These are phyloP conservation scores for Atethmia centrago DNA, from an alignment of 2,888 invertebrate species.

Conservation along the genomic window DNA sequence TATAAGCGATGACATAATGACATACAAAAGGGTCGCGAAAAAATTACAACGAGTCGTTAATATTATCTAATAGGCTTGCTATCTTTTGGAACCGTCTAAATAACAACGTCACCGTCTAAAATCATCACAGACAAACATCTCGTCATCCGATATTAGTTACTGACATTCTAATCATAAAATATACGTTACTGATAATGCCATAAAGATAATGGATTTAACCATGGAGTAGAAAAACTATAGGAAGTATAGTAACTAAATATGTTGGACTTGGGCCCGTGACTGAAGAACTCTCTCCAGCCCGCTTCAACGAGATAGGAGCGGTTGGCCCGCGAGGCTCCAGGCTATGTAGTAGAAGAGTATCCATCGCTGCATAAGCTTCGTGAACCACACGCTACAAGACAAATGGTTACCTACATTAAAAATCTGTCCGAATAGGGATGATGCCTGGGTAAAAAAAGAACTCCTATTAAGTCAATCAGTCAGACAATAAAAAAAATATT, in stretches of 20 bases:
- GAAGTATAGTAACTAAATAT: conserved; percentile 19
- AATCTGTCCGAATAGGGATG: too few relatives aligned
- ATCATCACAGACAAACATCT: conserved; percentile 14
- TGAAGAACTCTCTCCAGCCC: not conserved
- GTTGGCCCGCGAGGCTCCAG: conserved; percentile 64
- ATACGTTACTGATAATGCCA: conserved; percentile 46
- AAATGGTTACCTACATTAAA: too few relatives aligned
- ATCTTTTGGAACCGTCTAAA: conserved; percentile 12
- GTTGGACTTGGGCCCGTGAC: conserved; percentile 16
- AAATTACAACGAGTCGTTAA: conserved; percentile 1
- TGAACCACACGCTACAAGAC: conserved; percentile 82
- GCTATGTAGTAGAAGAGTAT: conserved; percentile 81
- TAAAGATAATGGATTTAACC: conserved; percentile 25
- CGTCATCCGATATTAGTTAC: conserved; percentile 13
- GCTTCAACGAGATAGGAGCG: conserved; percentile 59
- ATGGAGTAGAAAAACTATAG: conserved; percentile 33
- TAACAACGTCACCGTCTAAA: conserved; percentile 34
- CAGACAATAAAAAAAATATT: too few relatives aligned
- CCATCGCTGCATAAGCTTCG: conserved; percentile 85
- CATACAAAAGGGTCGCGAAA: conserved; percentile 3
- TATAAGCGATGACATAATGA: conserved; percentile 9
- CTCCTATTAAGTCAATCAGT: too few relatives aligned
- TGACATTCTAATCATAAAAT: conserved; percentile 43
- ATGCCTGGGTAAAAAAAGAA: too few relatives aligned
- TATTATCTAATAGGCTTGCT: not conserved